These are phyloP conservation scores for Oreocharis arfaki DNA, from an alignment of 2,113 vertebrate species.

Conservation along the genomic window DNA sequence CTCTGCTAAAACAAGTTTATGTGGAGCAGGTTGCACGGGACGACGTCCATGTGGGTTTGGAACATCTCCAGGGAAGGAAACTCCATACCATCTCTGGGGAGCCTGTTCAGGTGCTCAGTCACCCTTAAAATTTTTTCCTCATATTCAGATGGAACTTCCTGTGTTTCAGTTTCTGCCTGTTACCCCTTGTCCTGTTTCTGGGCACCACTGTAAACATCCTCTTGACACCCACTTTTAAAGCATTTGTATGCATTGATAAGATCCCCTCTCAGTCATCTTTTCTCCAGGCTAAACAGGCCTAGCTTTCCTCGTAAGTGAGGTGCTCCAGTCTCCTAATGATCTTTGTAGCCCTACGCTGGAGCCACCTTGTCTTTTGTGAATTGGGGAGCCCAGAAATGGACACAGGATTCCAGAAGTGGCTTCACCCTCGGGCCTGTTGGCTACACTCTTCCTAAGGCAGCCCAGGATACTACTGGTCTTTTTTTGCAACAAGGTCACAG, in stretches of 20 bases:
- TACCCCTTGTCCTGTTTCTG: background rate
- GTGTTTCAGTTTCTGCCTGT: background rate
- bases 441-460: background rate
- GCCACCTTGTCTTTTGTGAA: background rate
- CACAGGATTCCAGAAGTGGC: background rate
- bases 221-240: fast-evolving
- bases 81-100: background rate
- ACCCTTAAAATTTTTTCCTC: background rate
- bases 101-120: background rate
- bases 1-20: background rate
- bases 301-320: background rate
- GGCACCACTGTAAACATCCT: background rate
- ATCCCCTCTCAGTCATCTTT: background rate
- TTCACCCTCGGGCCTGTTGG: background rate
- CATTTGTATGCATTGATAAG: background rate
- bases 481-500: background rate
- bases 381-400: background rate
- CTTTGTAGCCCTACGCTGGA: background rate
- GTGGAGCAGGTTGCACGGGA: background rate
- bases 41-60: fast-evolving
- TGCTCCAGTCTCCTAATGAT: background rate
- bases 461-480: no score
- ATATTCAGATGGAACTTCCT: background rate
- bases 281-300: background rate
- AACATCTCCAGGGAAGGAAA: background rate